Conservation (phyloP, 2,888 invertebrate species). For the Lasius platythorax region DNA sequence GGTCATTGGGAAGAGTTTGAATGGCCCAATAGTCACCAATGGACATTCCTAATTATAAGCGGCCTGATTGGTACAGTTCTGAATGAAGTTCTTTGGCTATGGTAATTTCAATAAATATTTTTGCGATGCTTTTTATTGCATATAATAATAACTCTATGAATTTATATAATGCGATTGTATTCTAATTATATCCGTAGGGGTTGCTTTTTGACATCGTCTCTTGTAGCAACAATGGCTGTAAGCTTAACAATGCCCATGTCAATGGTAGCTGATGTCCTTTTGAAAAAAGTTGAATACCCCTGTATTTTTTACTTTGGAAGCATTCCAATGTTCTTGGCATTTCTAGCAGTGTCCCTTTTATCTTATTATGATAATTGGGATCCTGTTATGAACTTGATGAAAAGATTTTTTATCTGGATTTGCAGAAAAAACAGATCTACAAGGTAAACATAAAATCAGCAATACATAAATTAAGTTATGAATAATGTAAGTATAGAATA, state of each 20-base stretch:
- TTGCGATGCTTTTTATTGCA: neutral
- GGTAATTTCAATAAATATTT: slow-evolving; percentile 87
- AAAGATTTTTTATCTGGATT: slow-evolving; percentile 86
- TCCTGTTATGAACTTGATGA: slow-evolving; percentile 89
- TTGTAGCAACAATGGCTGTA: slow-evolving; percentile 95
- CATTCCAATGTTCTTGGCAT: slow-evolving; percentile 92
- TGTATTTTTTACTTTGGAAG: slow-evolving; percentile 92
- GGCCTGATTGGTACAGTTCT: slow-evolving; percentile 96
- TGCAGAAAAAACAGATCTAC: slow-evolving; percentile 86
- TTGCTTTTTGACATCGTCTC: slow-evolving; percentile 96
- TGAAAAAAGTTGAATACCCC: slow-evolving; percentile 90
- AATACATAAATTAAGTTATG: neutral
- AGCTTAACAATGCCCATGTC: slow-evolving; percentile 96
- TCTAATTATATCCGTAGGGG: slow-evolving; percentile 89
- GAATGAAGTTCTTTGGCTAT: slow-evolving; percentile 97
- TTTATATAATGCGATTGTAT: neutral
- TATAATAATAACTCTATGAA: neutral
- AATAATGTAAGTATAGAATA: slow-evolving; percentile 1
- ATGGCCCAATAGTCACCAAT: slow-evolving; percentile 93
- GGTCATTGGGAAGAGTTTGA: slow-evolving; percentile 94
- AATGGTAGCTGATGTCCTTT: slow-evolving; percentile 93
- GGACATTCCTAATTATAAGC: slow-evolving; percentile 93
- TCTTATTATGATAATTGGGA: slow-evolving; percentile 94
- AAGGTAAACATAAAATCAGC: slow-evolving; percentile 83
- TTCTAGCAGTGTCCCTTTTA: slow-evolving; percentile 90